A percentile compares a stretch with the other conserved stretches of the same genome.
phyloP scores from a whole-genome alignment of 2,113 vertebrate genomes.

The Colistium nudipinnis region DNA sequence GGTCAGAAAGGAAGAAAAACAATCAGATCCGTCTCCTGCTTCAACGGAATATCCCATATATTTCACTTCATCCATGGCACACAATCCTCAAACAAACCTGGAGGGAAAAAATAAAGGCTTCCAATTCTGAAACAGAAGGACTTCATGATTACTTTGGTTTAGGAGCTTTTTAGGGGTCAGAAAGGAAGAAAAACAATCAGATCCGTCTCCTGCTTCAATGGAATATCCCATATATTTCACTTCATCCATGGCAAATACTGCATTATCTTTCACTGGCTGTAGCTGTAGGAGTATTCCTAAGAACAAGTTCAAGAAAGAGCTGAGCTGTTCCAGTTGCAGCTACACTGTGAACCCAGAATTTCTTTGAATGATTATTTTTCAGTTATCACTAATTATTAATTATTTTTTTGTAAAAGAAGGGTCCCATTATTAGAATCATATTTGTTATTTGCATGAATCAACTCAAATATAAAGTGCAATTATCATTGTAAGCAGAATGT shows the following conservation, averaged over 20 bases:
- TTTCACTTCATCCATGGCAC: too few relatives aligned
- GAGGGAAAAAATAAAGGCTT: background rate
- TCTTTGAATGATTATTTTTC: too few relatives aligned
- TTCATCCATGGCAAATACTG: too few relatives aligned
- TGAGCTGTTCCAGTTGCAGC: conserved; percentile 2
- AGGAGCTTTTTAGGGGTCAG: conserved; percentile 2
- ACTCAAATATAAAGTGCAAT: too few relatives aligned
- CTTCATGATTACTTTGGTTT: conserved; percentile 2
- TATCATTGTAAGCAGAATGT: too few relatives aligned
- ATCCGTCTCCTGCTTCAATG: conserved; percentile 26
- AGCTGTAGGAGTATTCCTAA: conserved; percentile 17
- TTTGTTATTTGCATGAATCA: too few relatives aligned
- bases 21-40: conserved; percentile 18
- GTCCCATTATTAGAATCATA: too few relatives aligned
- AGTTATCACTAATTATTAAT: too few relatives aligned
- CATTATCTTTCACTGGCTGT: conserved; percentile 43
- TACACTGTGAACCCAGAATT: too few relatives aligned
- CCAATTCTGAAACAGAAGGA: background rate
- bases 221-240: background rate
- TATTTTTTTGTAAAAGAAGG: too few relatives aligned
- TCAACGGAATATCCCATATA: conserved; percentile 1
- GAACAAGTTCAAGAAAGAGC: conserved; percentile 6
- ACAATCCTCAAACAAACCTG: too few relatives aligned
- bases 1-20: background rate
- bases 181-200: conserved; percentile 8